A percentile compares a stretch with the other conserved stretches of the same genome.
Evolutionary conservation across 2,113 vertebrate genomes (phyloP).

Genomic region (Cheirogaleus medius): DNA sequence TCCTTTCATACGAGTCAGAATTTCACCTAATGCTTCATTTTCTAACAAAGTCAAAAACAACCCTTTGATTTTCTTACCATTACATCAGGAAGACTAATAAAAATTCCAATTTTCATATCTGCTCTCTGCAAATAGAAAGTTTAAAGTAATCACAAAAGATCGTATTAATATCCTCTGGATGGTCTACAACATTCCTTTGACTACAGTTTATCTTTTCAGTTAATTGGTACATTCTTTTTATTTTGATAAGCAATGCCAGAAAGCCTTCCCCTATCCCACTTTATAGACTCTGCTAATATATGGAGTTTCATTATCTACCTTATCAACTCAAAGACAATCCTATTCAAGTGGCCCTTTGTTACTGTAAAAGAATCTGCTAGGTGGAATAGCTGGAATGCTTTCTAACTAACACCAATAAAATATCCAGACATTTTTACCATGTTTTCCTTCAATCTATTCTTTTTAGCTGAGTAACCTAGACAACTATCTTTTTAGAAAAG

Average conservation of each 20-base stretch:
- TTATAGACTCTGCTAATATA: constrained; percentile 36
- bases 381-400: constrained; percentile 30
- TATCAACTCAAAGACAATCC: constrained; percentile 64
- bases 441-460: constrained; percentile 26
- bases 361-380: not conserved
- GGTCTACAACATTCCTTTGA: constrained; percentile 45
- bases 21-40: constrained; percentile 59
- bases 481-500: constrained; percentile 60
- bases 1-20: constrained; percentile 58
- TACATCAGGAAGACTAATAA: constrained; percentile 66
- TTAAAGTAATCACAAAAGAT: constrained; percentile 73
- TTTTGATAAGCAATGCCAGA: constrained; percentile 64
- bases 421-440: constrained; percentile 30
- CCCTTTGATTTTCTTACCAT: constrained; percentile 56
- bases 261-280: not conserved
- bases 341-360: constrained; percentile 50
- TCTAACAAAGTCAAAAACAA: constrained; percentile 61
- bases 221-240: constrained; percentile 68
- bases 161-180: constrained; percentile 50
- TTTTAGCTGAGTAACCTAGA: constrained; percentile 64
- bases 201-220: constrained; percentile 63
- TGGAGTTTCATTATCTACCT: constrained; percentile 52
- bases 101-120: constrained; percentile 66
- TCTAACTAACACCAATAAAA: constrained; percentile 48
- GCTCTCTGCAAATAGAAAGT: constrained; percentile 65